Base-by-base conservation (phyloP, 1,140 invertebrate genomes). In the Drosophila orosa region DNA sequence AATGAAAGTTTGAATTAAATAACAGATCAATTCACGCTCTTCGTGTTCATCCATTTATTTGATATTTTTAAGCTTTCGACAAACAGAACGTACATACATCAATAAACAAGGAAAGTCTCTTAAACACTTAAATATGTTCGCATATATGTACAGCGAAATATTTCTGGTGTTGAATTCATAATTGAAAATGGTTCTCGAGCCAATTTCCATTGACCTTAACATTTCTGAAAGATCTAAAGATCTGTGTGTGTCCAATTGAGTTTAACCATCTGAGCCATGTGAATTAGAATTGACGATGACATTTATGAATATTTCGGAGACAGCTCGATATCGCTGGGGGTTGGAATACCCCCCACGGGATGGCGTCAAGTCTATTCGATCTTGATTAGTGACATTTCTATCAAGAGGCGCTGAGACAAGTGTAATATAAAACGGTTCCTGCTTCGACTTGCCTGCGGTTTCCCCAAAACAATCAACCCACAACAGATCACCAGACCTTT, bases 251-350 rank as follows among this genome's bases (percentile, higher is more conserved):
- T 66, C 78, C 82, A 85, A 85, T 85, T 84, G 61, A 68, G 80
- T 76, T 76, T 48, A 76, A 48, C 42, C 50, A 54, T 54, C 56
- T 56, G 47, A 68, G 50, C 42, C 50, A 45, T 66, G 25, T 58
- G 66, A 83, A 76, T 83, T 74, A 10, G 71, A 85, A 85, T 86
- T 85, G 81, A 85, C 74, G 78, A 67, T 74, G 82, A 87, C 82
- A 82, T 87, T 86, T 83, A 87, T 86, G 83, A 86, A 78, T 87
- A 77, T 78, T 74, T 86, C 59, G 59, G 80, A 56, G 80, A 85
- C 66, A 69, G 40, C 9, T 19, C 15, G 17, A 65, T 50, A 78
- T 68, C 74, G 63, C 61, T 74, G 75, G 63, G 75, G 63, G 39
- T 42, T 45, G 58, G 54, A 40, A 29, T 15, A 74, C 25, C 50